Evolutionary conservation across 2,888 invertebrate species (phyloP), one percentile per base, ranked within the genome.

Genomic region (Crioceris asparagi): DNA sequence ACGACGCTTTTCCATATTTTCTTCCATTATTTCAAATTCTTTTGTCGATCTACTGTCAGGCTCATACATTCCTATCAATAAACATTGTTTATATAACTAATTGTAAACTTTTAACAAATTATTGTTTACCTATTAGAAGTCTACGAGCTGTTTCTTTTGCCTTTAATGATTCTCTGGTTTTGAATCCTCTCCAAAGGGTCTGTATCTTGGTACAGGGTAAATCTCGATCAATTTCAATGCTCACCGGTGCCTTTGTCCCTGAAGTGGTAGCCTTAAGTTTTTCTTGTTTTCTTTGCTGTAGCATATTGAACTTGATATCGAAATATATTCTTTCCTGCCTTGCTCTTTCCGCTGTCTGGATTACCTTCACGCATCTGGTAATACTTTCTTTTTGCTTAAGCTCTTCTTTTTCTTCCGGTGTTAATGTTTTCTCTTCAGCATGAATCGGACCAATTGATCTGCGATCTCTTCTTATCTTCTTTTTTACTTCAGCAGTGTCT

Each of bases 61-160:
- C 36, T 72, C 64, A n/a, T 66, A 61, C 75, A 77, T 75, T 29
- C 70, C 72, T 35, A 79, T 62, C 35, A 70, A 27, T 10, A 11
- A 14, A 26, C 7, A 26, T 26, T 26, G 27, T 25, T 25, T 11
- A 25, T n/a, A n/a, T n/a, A n/a, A n/a, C n/a, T n/a, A n/a, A n/a
- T n/a, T n/a, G n/a, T n/a, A n/a, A n/a, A n/a, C n/a, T n/a, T n/a
- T n/a, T n/a, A n/a, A n/a, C n/a, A n/a, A n/a, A n/a, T n/a, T n/a
- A n/a, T n/a, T n/a, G n/a, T n/a, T n/a, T n/a, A n/a, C n/a, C n/a
- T n/a, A n/a, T n/a, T n/a, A n/a, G n/a, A n/a, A n/a, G n/a, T n/a
- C n/a, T n/a, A n/a, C n/a, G n/a, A n/a, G 62, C 57, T 7, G 54
- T 48, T 27, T 71, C 69, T 48, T 61, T 64, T 7, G 52, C 21